Evolutionary conservation across 1,140 invertebrate species (phyloP).

Genomic region (Ceratosolen fusciceps): DNA sequence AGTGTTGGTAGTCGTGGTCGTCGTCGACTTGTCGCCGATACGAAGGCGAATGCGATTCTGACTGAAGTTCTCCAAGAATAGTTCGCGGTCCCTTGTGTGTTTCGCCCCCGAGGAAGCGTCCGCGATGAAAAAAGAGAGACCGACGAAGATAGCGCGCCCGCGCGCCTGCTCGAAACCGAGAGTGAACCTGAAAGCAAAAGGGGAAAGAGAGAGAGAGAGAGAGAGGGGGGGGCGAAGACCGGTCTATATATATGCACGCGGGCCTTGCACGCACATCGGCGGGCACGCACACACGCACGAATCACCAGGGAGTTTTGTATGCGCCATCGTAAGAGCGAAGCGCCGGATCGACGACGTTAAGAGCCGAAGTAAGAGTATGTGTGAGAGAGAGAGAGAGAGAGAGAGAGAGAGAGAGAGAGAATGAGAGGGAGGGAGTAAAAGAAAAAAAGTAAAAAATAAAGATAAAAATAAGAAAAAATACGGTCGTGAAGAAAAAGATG

Average conservation of each 20-base stretch:
- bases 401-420: background rate
- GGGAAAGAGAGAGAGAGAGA: constrained; percentile 25
- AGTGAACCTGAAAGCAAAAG: background rate
- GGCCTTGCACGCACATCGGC: constrained; percentile 10
- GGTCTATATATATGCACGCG: constrained; percentile 64
- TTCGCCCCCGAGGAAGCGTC: constrained; percentile 59
- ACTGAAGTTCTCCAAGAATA: constrained; percentile 72
- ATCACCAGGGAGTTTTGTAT: background rate
- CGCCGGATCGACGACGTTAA: background rate
- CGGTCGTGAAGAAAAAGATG: too few relatives aligned
- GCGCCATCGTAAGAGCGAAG: background rate
- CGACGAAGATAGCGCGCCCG: background rate
- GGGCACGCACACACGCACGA: background rate
- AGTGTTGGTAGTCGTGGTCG: too few relatives aligned
- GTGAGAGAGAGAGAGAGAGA: background rate
- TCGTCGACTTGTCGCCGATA: constrained; percentile 55
- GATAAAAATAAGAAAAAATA: constrained; percentile 4
- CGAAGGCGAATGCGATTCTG: constrained; percentile 64
- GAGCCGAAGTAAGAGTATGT: background rate
- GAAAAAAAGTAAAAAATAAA: background rate
- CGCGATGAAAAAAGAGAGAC: constrained; percentile 52
- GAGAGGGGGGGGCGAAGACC: constrained; percentile 42
- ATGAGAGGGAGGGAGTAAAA: background rate
- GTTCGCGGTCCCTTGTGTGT: constrained; percentile 65
- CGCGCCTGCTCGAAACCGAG: background rate